Percentiles rank a stretch among this genome's conserved stretches.
These are phyloP conservation scores for Baronia brevicornis DNA, from an alignment of 2,888 invertebrate species.

Conservation along the genomic window DNA sequence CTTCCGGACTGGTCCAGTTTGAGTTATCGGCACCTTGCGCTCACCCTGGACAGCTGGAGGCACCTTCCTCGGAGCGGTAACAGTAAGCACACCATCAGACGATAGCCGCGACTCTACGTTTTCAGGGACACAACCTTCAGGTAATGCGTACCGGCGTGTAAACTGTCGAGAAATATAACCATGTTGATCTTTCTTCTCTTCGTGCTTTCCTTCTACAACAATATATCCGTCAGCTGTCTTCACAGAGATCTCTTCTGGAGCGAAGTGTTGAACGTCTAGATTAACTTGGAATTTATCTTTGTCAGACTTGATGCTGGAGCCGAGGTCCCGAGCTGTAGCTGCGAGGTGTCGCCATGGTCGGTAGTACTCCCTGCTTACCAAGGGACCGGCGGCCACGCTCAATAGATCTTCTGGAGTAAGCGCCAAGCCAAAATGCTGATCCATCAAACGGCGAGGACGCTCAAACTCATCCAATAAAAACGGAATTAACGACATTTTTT, in stretches of 20 bases:
- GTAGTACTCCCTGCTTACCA: conserved; percentile 48
- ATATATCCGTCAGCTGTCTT: conserved; percentile 83
- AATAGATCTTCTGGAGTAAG: conserved; percentile 67
- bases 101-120: conserved; percentile 82
- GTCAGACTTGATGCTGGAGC: conserved; percentile 70
- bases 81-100: conserved; percentile 83
- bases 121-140: conserved; percentile 81
- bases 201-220: conserved; percentile 86
- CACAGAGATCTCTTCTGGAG: conserved; percentile 84
- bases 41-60: conserved; percentile 55
- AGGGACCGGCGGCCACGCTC: conserved; percentile 31
- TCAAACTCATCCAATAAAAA: conserved; percentile 53
- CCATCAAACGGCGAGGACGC: conserved; percentile 60
- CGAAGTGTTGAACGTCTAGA: conserved; percentile 85
- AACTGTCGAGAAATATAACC: conserved; percentile 85
- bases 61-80: conserved; percentile 76
- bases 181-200: conserved; percentile 84
- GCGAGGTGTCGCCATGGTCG: conserved; percentile 63
- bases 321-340: conserved; percentile 64
- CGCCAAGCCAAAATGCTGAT: conserved; percentile 73
- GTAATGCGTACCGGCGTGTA: conserved; percentile 83
- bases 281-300: conserved; percentile 72
- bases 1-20: conserved; percentile 76
- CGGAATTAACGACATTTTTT: conserved; percentile 68
- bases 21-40: conserved; percentile 75